These are phyloP conservation scores for Propithecus deckenii DNA, from an alignment of 2,797 vertebrate species.

Conservation along the genomic window DNA sequence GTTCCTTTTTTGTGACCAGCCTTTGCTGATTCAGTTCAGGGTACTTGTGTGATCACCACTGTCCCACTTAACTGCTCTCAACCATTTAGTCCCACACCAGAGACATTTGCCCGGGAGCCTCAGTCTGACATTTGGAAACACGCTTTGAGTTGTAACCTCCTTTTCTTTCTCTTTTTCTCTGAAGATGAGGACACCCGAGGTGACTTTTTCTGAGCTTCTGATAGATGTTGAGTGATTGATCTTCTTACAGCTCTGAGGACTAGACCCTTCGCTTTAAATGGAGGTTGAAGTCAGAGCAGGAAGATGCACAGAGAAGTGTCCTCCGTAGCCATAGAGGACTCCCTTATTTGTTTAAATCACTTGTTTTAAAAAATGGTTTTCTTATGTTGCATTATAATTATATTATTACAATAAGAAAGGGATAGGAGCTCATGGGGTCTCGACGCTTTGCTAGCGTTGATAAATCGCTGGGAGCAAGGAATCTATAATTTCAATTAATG, in stretches of 20 bases:
- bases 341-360: background rate
- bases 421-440: background rate
- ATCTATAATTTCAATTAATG: constrained; percentile 52
- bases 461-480: background rate
- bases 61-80: background rate
- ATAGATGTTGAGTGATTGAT: background rate
- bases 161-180: constrained; percentile 45
- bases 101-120: background rate
- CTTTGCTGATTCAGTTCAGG: background rate
- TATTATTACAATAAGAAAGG: background rate
- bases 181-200: background rate
- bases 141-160: background rate
- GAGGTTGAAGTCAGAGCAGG: background rate
- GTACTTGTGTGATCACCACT: background rate
- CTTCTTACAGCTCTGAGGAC: background rate
- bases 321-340: background rate
- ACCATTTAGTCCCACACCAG: background rate
- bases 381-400: background rate
- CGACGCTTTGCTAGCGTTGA: background rate
- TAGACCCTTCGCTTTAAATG: background rate
- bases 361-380: constrained; percentile 28
- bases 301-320: background rate
- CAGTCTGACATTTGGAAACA: background rate
- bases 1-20: background rate
- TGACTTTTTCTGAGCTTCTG: background rate